Evolutionary conservation across 2,888 invertebrate genomes (phyloP), one percentile per base, ranked within the genome.

Genomic region (Andrena trimmerana): DNA sequence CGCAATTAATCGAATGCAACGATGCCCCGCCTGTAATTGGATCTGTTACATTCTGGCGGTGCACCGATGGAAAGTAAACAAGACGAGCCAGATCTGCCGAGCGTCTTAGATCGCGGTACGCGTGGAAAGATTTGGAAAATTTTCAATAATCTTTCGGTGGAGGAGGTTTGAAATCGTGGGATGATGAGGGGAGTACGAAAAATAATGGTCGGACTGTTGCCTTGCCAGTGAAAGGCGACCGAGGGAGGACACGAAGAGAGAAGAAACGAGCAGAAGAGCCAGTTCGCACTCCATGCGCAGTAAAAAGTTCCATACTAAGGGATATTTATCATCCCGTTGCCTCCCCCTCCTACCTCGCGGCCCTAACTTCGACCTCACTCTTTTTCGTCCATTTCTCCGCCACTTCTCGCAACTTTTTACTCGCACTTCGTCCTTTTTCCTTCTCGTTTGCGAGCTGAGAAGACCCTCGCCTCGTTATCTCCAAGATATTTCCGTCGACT

Each of bases 401-500:
- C 84, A 83, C 88, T 88, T 86, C 83, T 71, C 82, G 81, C 82
- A 85, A 84, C 84, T 88, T 89, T 90, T 89, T 79, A 57, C 72
- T 72, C 68, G 59, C 68, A 66, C 66, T 62, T 74, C 68, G 54
- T 33, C 48, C 24, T 29, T 33, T 13, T 66, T 5, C 20, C 48
- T 48, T 42, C 27, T 54, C 33, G 63, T 1, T 69, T 10, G 33
- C 48, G 36, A 63, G 63, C 63, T n/a, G 63, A 36, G 52, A 62
- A 42, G 29, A 57, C 78, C 72, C 79, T 62, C 77, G 73, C 71
- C 71, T 75, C 85, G 87, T 89, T 90, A 90, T 91, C 90, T 88
- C 85, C 73, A 84, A 86, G 88, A 91, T 88, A 90, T 90, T 91
- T 90, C 88, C 85, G 89, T 89, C 90, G 84, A 82, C 83, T 80